Conservation (phyloP, 2,797 vertebrate genomes). For the Channa striata region DNA sequence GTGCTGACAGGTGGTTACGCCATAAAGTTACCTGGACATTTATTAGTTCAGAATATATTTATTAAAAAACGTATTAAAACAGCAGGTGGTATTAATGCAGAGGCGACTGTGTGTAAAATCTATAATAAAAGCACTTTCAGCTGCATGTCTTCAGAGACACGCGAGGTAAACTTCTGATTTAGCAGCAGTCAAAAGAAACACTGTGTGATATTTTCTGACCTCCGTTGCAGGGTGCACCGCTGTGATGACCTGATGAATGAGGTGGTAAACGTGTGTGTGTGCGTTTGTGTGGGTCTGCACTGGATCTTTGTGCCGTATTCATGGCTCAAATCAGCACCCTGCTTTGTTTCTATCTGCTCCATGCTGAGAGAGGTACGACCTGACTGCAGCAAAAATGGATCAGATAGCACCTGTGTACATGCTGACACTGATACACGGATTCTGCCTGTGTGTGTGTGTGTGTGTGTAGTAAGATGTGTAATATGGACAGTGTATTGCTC, state of each 20-base stretch:
- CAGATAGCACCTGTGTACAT: slow-evolving; percentile 23
- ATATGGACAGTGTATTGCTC: neutral
- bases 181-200: neutral
- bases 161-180: slow-evolving; percentile 19
- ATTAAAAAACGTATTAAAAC: too few species aligned
- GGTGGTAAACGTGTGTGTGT: neutral
- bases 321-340: slow-evolving; percentile 25
- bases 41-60: too few species aligned
- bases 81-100: too few species aligned
- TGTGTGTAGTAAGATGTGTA: slow-evolving; percentile 3
- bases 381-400: slow-evolving; percentile 47
- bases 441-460: neutral
- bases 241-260: slow-evolving; percentile 7
- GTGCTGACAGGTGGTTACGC: too few species aligned
- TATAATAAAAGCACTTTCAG: neutral
- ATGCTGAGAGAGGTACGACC: slow-evolving; percentile 45
- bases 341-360: slow-evolving; percentile 30
- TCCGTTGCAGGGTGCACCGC: neutral
- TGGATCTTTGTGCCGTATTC: slow-evolving; percentile 32
- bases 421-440: slow-evolving; percentile 2
- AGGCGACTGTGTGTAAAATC: too few species aligned
- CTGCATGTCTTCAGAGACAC: neutral
- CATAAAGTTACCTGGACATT: too few species aligned
- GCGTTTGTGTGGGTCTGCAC: slow-evolving; percentile 9
- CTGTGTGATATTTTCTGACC: neutral